Percentiles rank a stretch among this genome's conserved stretches.
These are phyloP conservation scores for Paramisgurnus dabryanus DNA, from an alignment of 2,113 vertebrate species.

Conservation along the genomic window DNA sequence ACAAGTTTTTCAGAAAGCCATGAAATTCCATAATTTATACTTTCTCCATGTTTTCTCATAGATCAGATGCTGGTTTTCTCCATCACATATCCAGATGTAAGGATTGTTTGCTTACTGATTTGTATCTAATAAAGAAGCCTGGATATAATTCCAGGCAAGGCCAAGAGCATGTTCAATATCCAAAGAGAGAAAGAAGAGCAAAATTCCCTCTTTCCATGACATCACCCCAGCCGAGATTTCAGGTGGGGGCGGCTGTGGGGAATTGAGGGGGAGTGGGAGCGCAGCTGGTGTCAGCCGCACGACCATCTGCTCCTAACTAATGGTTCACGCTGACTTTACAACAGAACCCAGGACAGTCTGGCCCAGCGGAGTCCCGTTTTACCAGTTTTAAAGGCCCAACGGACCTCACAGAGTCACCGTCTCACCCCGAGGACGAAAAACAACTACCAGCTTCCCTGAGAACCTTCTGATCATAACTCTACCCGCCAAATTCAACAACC, in stretches of 20 bases:
- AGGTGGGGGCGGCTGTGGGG: constrained; percentile 11
- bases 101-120: constrained; percentile 5
- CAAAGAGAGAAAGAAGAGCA: neutral
- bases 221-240: constrained; percentile 47
- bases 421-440: neutral
- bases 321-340: constrained; percentile 55
- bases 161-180: constrained; percentile 30
- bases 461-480: constrained; percentile 9
- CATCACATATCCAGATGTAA: neutral
- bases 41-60: neutral
- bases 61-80: too few relatives aligned
- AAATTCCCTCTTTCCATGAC: constrained; percentile 56
- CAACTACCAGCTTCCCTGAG: constrained; percentile 26
- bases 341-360: constrained; percentile 33
- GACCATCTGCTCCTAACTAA: constrained; percentile 60
- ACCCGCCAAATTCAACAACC: constrained; percentile 33
- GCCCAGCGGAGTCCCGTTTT: constrained; percentile 27
- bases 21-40: neutral
- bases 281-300: constrained; percentile 53
- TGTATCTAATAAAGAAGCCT: neutral
- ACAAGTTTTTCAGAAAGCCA: neutral
- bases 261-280: constrained; percentile 35
- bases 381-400: constrained; percentile 22
- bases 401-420: constrained; percentile 1
- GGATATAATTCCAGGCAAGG: neutral